Percentiles rank a stretch among this genome's conserved stretches.
Evolutionary conservation across 2,113 vertebrate species (phyloP).

Genomic region (Xenopus laevis): DNA sequence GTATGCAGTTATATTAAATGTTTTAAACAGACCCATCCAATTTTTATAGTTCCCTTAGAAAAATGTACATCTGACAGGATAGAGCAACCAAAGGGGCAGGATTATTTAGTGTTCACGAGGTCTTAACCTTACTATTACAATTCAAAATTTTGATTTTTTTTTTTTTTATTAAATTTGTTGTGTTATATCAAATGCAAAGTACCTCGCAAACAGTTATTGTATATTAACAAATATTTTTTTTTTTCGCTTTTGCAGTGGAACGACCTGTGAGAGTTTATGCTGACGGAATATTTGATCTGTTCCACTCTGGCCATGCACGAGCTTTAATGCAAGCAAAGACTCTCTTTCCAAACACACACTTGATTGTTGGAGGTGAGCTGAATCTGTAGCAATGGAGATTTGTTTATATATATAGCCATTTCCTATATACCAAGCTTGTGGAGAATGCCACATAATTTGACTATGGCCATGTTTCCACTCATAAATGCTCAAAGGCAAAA

Average conservation of each 20-base stretch:
- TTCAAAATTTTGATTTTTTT: not conserved
- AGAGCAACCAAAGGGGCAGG: not conserved
- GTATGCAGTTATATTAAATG: too few relatives aligned
- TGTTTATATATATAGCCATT: too few relatives aligned
- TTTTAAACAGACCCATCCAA: too few relatives aligned
- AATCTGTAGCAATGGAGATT: not conserved
- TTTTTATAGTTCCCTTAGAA: too few relatives aligned
- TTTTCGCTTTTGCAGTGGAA: constrained; percentile 65
- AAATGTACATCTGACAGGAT: too few relatives aligned
- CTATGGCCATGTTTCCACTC: not conserved
- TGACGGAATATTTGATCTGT: constrained; percentile 96
- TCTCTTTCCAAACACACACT: constrained; percentile 96
- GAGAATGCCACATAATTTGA: not conserved
- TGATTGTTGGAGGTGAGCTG: constrained; percentile 91
- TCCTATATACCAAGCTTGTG: too few relatives aligned
- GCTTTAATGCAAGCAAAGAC: constrained; percentile 97
- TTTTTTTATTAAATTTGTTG: too few relatives aligned
- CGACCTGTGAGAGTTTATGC: constrained; percentile 93
- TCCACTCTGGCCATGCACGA: constrained; percentile 95
- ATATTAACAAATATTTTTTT: constrained; percentile 32
- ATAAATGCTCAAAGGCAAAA: too few relatives aligned
- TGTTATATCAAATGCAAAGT: not conserved
- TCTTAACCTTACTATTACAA: not conserved
- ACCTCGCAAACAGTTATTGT: not conserved
- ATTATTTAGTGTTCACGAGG: too few relatives aligned